phyloP scores from a whole-genome alignment of 2,113 vertebrate species.

The Apodemus speciosus region DNA sequence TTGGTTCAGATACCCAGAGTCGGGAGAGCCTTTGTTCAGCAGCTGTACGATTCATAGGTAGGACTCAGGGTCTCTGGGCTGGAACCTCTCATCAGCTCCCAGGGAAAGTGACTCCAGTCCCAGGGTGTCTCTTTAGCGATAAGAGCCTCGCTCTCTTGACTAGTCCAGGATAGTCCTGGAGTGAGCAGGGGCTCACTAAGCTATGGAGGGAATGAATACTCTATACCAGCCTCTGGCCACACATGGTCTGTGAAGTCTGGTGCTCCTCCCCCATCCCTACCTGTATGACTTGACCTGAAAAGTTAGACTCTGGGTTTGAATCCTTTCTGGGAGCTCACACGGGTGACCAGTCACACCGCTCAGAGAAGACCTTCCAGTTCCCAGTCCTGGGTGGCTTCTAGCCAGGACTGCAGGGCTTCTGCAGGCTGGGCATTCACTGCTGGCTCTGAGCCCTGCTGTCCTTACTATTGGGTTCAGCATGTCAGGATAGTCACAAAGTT shows the following conservation, averaged over 20 bases:
- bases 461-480: not conserved
- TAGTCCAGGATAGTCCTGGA: not conserved
- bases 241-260: not conserved
- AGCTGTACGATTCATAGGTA: not conserved
- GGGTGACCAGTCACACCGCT: not conserved
- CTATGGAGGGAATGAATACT: no score
- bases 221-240: not conserved
- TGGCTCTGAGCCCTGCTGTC: not conserved
- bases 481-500: not conserved
- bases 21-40: not conserved
- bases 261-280: accelerated
- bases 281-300: not conserved
- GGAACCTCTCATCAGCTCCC: not conserved
- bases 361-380: not conserved
- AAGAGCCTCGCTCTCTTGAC: not conserved
- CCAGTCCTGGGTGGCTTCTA: not conserved
- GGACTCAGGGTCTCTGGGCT: not conserved
- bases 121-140: not conserved
- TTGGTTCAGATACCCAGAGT: not conserved
- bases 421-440: not conserved
- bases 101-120: not conserved
- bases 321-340: not conserved
- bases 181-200: not conserved
- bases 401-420: not conserved
- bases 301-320: not conserved